These are phyloP conservation scores for Brachyrhaphis roseni DNA, from an alignment of 2,797 vertebrate species.

Conservation along the genomic window DNA sequence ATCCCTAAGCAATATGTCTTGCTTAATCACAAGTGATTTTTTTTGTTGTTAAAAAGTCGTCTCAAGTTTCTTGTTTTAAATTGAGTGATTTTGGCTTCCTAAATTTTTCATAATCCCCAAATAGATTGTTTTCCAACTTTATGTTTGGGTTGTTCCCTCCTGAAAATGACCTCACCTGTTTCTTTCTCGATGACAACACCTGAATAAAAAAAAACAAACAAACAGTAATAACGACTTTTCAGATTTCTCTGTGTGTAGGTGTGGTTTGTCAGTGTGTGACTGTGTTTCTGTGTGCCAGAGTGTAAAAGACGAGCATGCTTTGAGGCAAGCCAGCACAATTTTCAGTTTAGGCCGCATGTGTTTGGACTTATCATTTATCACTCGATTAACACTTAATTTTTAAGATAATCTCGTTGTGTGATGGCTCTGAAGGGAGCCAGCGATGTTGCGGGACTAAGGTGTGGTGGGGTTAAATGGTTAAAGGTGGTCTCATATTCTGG, in stretches of 20 bases:
- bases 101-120: not conserved
- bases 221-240: slow-evolving; percentile 32
- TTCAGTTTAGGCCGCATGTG: not conserved
- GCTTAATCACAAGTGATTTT: slow-evolving; percentile 31
- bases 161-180: slow-evolving; percentile 56
- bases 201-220: slow-evolving; percentile 10
- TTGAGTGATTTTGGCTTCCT: slow-evolving; percentile 5
- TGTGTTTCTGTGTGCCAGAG: slow-evolving; percentile 8
- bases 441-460: slow-evolving; percentile 48
- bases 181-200: slow-evolving; percentile 54
- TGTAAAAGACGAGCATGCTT: slow-evolving; percentile 5
- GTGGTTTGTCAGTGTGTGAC: not conserved
- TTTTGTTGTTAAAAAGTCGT: not conserved
- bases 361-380: slow-evolving; percentile 1
- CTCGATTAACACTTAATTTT: slow-evolving; percentile 11
- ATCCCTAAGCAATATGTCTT: slow-evolving; percentile 39
- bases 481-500: slow-evolving; percentile 54
- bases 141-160: not conserved
- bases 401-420: slow-evolving; percentile 18
- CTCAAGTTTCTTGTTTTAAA: not conserved
- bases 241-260: slow-evolving; percentile 13
- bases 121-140: not conserved
- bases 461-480: slow-evolving; percentile 60
- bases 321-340: not conserved
- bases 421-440: slow-evolving; percentile 18